Evolutionary conservation across 2,888 invertebrate genomes (phyloP).

Genomic region (Perithous albicinctus): DNA sequence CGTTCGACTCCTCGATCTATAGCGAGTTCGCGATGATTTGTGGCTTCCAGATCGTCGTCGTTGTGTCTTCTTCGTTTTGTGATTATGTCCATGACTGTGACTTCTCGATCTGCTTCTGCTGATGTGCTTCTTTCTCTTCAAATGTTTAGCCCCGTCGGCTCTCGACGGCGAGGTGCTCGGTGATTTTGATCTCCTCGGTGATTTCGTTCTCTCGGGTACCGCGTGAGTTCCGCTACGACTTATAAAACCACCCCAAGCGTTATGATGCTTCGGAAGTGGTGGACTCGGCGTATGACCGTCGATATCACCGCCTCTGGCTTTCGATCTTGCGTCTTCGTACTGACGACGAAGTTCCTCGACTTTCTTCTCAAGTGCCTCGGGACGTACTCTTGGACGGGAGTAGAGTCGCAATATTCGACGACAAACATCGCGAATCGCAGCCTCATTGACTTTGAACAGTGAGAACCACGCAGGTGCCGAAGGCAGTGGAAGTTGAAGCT

Average conservation of each 20-base stretch:
- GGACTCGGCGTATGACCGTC: constrained; percentile 86
- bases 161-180: constrained; percentile 80
- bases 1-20: constrained; percentile 82
- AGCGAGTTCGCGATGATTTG: constrained; percentile 81
- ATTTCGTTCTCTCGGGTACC: constrained; percentile 81
- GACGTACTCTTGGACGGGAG: constrained; percentile 91
- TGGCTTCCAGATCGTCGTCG: constrained; percentile 82
- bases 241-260: constrained; percentile 89
- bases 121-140: constrained; percentile 82
- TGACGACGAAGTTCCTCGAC: constrained; percentile 91
- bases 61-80: constrained; percentile 81
- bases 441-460: constrained; percentile 93
- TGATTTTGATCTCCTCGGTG: constrained; percentile 82
- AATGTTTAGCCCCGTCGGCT: constrained; percentile 80
- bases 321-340: constrained; percentile 89
- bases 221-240: constrained; percentile 85
- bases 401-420: constrained; percentile 93
- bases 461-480: constrained; percentile 95
- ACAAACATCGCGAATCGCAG: constrained; percentile 94
- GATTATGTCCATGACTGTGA: constrained; percentile 82
- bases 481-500: constrained; percentile 94
- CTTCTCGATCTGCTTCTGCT: constrained; percentile 84
- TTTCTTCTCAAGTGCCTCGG: constrained; percentile 90
- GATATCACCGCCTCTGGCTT: constrained; percentile 85
- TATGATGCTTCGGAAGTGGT: constrained; percentile 87